Base-by-base conservation (phyloP, 2,797 vertebrate species). In the Paedocypris micromegethes region DNA sequence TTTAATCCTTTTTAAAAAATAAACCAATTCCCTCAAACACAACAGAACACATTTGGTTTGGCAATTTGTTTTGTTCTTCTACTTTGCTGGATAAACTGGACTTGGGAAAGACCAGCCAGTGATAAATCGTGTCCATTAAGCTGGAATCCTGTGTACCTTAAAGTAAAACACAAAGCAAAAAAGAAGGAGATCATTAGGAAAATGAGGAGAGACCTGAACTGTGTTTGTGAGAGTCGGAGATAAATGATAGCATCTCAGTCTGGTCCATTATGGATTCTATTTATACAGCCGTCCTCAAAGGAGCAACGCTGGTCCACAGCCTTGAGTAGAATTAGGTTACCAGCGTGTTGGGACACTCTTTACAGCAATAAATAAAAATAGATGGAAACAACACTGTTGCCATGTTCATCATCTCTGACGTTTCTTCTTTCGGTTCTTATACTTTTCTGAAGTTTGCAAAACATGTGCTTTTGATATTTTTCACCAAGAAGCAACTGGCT, bases 151-250 rank as follows among this genome's bases (percentile, higher is more conserved):
- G 81, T 73, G 85, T 86, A 87, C 86, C 86, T 87, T 87, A 87
- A 87, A 88, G 84, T 87, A 85, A 89, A 89, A 89, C 86, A 79
- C 87, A 87, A 86, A 86, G 83, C 83, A 85, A 70, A 87, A 90
- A 90, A 90, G 88, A 88, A 88, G 87, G 88, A 83, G 85, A 87
- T 91, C 88, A 91, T 91, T 91, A 91, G 86, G 87, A 90, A 90
- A 90, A 90, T 90, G 87, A 91, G 89, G 83, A 84, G 87, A 86
- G 85, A 88, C 85, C 88, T 86, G 83, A 89, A 89, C 87, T 85
- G 84, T 88, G 87, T 87, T 88, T 89, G 83, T 88, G 86, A 70
- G 73, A 75, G 73, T 64, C 37, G 79, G 83, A 88, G 88, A 91
- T 91, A 88, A 90, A 89, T 90, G 89, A 90, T 90, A 83, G 86